Base-by-base conservation (phyloP, 2,888 invertebrate genomes). In the Sinopyrophorus schimmeli region DNA sequence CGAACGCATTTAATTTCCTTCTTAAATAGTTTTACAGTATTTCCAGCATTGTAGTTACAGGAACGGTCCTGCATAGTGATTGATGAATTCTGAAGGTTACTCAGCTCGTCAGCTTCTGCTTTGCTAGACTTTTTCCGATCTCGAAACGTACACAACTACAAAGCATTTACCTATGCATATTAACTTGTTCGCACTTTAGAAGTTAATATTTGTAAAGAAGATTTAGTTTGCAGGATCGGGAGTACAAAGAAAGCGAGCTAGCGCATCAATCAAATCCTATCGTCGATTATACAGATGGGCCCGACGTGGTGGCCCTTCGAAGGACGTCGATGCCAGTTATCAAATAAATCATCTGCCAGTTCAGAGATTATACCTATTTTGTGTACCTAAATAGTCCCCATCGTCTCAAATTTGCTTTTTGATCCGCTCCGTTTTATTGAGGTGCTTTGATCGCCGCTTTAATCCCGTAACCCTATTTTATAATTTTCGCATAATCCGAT, bases 211-310 rank as follows among this genome's bases (percentile, higher is more conserved):
- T 61, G 63, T 59, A 58, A 57, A 62, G 64, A 60, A 65, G 62
- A 65, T 66, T 65, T 60, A 60, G 63, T 63, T 63, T 63, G 54
- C 61, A 54, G 41, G 39, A 54, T 44, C 52, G 43, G 48, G 40
- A 52, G 41, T 55, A 54, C 43, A 51, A 47, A 51, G 52, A 53
- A 53, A 55, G 37, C 53, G 54, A 54, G 55, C 55, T 59, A 63
- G 60, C 62, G 57, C 65, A 66, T 66, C 66, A 65, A 65, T 66
- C 66, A 66, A 61, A 54, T 56, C 58, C 61, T 61, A 62, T 63
- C 64, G 55, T 56, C 57, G 56, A 62, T 59, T 64, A 40, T 44
- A 60, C 61, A 58, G 61, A 61, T 60, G 62, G 59, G 60, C 53
- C 53, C 43, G 55, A 57, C 55, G 47, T 46, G 35, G 41, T 47